Evolutionary conservation across 2,888 invertebrate species (phyloP).

Genomic region (Clunio marinus): DNA sequence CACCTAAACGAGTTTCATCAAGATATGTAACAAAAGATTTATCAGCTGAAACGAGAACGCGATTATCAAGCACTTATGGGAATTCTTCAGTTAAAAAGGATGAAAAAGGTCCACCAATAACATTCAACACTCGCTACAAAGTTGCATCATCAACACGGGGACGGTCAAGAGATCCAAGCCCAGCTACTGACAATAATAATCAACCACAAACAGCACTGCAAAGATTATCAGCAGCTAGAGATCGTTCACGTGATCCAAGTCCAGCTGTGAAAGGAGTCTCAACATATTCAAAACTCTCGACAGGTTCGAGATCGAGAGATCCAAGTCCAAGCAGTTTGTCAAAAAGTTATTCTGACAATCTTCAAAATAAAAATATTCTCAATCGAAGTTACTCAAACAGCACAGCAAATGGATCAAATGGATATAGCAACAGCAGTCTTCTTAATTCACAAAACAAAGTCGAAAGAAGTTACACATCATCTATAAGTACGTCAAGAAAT

Average conservation of each 20-base stretch:
- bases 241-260: conserved; percentile 48
- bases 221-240: conserved; percentile 18
- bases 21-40: conserved; percentile 38
- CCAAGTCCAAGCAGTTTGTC: conserved; percentile 54
- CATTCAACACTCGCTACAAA: conserved; percentile 38
- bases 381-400: conserved; percentile 37
- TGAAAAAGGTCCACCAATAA: conserved; percentile 40
- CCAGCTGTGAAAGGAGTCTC: conserved; percentile 46
- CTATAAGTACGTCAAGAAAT: conserved; percentile 23
- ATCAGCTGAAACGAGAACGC: conserved; percentile 31
- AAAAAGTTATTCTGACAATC: conserved; percentile 36
- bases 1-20: conserved; percentile 25
- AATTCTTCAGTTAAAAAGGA: conserved; percentile 25
- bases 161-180: conserved; percentile 36
- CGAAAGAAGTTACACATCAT: conserved; percentile 4
- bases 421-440: neutral
- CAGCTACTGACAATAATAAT: neutral
- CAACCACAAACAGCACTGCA: conserved; percentile 31
- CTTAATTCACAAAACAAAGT: too few relatives aligned
- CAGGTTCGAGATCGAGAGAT: conserved; percentile 49
- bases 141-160: neutral
- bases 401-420: neutral
- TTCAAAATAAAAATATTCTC: conserved; percentile 39
- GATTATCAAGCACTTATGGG: neutral
- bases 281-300: conserved; percentile 51